These are phyloP conservation scores for Orycteropus afer DNA, from an alignment of 2,113 vertebrate species.

Conservation along the genomic window DNA sequence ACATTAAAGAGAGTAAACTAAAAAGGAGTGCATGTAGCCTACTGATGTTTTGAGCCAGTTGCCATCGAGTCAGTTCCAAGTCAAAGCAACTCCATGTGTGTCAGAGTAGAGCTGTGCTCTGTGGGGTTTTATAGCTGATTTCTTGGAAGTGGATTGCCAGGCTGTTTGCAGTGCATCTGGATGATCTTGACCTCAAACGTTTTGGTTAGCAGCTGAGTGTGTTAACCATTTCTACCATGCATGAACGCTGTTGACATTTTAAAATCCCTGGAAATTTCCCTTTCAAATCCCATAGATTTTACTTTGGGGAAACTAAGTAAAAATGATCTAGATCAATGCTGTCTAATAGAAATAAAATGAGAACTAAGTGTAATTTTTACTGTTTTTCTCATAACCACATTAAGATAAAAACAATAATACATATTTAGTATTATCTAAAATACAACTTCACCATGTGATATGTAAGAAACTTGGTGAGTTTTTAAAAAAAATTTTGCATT, in stretches of 20 bases:
- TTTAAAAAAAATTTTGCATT: not conserved
- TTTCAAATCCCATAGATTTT: not conserved
- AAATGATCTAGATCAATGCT: not conserved
- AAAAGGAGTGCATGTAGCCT: not conserved
- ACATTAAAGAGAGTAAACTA: not conserved
- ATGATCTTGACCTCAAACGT: not conserved
- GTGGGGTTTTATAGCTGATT: not conserved
- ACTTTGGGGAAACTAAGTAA: not conserved
- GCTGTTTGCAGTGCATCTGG: not conserved
- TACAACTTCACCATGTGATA: not conserved
- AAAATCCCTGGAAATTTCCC: constrained; percentile 15
- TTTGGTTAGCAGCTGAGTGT: not conserved
- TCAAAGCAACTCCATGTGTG: not conserved
- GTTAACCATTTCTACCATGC: not conserved
- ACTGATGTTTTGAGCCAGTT: not conserved
- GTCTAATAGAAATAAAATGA: not conserved
- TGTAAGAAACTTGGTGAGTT: not conserved
- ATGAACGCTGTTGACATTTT: not conserved
- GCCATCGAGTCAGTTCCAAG: not conserved
- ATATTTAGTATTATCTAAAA: not conserved
- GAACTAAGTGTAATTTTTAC: not conserved
- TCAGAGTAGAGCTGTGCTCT: not conserved
- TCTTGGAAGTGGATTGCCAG: not conserved
- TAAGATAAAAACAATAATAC: constrained; percentile 17
- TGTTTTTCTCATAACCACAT: not conserved